Conservation (phyloP, 2,888 invertebrate genomes). For the Drosophila maculinotata region DNA sequence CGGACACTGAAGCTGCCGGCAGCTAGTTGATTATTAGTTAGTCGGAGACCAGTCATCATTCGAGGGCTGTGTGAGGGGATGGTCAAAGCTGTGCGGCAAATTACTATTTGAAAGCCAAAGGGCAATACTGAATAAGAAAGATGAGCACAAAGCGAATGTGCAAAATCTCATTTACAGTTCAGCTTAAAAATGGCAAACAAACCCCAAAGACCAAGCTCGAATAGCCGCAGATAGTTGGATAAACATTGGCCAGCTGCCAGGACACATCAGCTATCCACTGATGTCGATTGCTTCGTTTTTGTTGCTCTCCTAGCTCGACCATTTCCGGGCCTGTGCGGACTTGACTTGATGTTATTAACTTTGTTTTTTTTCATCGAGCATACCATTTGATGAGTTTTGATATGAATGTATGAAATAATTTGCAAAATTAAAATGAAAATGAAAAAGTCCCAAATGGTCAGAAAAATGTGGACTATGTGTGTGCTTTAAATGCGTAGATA, state of each 20-base stretch:
- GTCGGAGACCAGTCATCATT: slow-evolving; percentile 24
- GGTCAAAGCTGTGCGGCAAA: slow-evolving; percentile 41
- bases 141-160: slow-evolving; percentile 53
- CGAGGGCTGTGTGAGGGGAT: neutral
- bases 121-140: slow-evolving; percentile 46
- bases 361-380: slow-evolving; percentile 20
- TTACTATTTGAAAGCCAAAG: slow-evolving; percentile 57
- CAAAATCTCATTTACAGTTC: slow-evolving; percentile 67
- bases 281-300: slow-evolving; percentile 11
- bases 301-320: slow-evolving; percentile 25
- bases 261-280: slow-evolving; percentile 37
- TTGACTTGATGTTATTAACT: slow-evolving; percentile 67
- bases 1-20: slow-evolving; percentile 11
- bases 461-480: neutral
- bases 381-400: slow-evolving; percentile 51
- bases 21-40: slow-evolving; percentile 45
- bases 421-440: slow-evolving; percentile 54
- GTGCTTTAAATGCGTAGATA: neutral
- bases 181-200: slow-evolving; percentile 59
- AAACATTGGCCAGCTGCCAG: slow-evolving; percentile 60
- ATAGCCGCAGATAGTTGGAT: slow-evolving; percentile 62
- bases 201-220: slow-evolving; percentile 27
- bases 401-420: slow-evolving; percentile 52
- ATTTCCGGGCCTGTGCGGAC: slow-evolving; percentile 52
- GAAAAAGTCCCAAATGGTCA: neutral